phyloP scores from a whole-genome alignment of 2,797 vertebrate species.

The Gobio occitaniae region DNA sequence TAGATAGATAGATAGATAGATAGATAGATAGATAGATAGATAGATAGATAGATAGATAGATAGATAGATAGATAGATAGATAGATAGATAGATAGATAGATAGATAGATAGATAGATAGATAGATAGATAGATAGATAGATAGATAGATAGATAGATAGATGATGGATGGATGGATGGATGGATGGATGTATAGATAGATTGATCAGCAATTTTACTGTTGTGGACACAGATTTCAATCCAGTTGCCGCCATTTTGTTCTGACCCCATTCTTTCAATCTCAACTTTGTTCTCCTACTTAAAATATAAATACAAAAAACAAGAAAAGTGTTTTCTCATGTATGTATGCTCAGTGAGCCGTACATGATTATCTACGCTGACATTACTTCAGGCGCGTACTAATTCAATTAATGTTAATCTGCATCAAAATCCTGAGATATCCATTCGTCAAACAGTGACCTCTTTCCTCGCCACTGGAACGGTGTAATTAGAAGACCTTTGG shows the following conservation, averaged over 20 bases:
- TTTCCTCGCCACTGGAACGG: slow-evolving; percentile 64
- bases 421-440: slow-evolving; percentile 41
- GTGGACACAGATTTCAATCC: neutral
- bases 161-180: too few relatives aligned
- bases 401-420: slow-evolving; percentile 48
- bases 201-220: neutral
- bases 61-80: too few relatives aligned
- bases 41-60: too few relatives aligned
- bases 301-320: slow-evolving; percentile 4
- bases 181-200: too few relatives aligned
- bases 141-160: neutral
- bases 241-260: neutral
- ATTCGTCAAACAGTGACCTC: slow-evolving; percentile 38
- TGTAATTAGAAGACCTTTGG: slow-evolving; percentile 66
- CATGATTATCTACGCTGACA: slow-evolving; percentile 3
- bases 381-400: slow-evolving; percentile 46
- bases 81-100: too few relatives aligned
- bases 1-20: too few relatives aligned
- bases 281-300: neutral
- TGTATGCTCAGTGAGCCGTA: slow-evolving; percentile 1
- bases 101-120: neutral
- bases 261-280: slow-evolving; percentile 23
- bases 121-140: neutral
- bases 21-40: too few relatives aligned
- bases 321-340: neutral